Evolutionary conservation across 2,797 vertebrate genomes (phyloP), one percentile per base, ranked within the genome.

Genomic region (Cyclura pinguis): DNA sequence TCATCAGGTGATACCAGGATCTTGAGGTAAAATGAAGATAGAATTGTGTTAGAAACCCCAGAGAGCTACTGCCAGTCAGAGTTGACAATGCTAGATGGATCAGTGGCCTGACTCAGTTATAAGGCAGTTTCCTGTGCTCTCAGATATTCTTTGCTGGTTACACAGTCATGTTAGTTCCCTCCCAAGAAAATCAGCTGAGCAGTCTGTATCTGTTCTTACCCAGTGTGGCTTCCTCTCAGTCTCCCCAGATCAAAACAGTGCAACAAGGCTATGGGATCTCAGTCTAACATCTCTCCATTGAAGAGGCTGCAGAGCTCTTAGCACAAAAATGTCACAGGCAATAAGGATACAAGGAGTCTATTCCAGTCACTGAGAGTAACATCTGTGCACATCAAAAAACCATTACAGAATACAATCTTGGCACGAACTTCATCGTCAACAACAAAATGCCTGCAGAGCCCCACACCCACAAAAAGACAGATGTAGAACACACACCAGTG

Each of bases 181-280:
- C 55, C 74, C 50, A 52, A 2, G 27, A 16, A 76, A 76, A 90
- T 52, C 52, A 82, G 29, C 7, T 35, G 22, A 91, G 24, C 42
- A 78, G 6, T 55, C 0, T 0, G 29, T 13, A 13, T 29, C 42
- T 14, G 27, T 27, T n/a, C 59, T 89, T 77, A 22, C 29, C 42
- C 89, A 91, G 29, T 81, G 50, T 24, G 29, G 57, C 35, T 72
- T 73, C 50, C 32, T 86, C 29, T 35, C 50, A 57, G 5, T 12
- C 12, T 89, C 78, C 57, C 50, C 67, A 91, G 67, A 80, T 89
- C 12, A 86, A 87, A 67, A 89, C 55, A 84, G n/a, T 84, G 88
- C 86, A 69, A 18, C 89, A 88, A 76, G 83, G 22, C 81, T 73
- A 1, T 35, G 29, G 38, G 35, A 35, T 88, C 38, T 76, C 78